Percentiles rank a stretch among this genome's conserved stretches.
Conservation (phyloP, 2,113 vertebrate species). For the Manacus vitellinus region DNA sequence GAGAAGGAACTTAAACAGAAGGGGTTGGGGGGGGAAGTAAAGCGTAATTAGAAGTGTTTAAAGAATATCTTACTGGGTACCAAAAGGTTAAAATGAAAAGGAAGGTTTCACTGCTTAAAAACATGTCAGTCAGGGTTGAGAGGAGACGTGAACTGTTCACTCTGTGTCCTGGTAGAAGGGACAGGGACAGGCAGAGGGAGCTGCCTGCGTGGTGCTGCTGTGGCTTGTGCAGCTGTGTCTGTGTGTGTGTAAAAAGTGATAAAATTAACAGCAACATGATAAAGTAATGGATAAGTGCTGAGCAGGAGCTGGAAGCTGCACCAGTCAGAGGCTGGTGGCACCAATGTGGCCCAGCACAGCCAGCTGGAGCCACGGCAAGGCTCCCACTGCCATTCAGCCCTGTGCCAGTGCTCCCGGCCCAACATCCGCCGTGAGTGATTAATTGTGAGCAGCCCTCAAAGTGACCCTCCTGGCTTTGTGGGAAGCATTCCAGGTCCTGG, state of each 20-base stretch:
- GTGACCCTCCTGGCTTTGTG: slow-evolving; percentile 5
- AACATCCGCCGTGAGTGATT: background rate
- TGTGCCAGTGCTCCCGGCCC: background rate
- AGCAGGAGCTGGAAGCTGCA: background rate
- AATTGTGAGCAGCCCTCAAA: background rate
- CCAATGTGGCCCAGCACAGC: background rate
- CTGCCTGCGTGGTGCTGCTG: background rate
- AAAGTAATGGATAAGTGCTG: background rate
- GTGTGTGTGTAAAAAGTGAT: background rate
- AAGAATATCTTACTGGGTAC: background rate
- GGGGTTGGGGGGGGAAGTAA: background rate
- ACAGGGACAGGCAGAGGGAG: background rate
- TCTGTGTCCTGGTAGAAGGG: background rate
- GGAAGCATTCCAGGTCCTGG: background rate
- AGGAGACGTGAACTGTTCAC: background rate
- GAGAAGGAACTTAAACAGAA: background rate
- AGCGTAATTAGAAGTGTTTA: background rate
- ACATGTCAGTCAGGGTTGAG: background rate
- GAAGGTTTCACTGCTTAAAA: background rate
- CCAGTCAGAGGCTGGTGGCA: rapidly evolving
- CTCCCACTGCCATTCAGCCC: background rate
- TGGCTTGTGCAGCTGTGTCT: background rate
- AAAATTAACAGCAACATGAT: rapidly evolving
- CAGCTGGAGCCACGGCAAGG: background rate
- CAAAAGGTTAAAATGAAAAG: background rate